Evolutionary conservation across 2,888 invertebrate species (phyloP).

Genomic region (Tinea pellionella): DNA sequence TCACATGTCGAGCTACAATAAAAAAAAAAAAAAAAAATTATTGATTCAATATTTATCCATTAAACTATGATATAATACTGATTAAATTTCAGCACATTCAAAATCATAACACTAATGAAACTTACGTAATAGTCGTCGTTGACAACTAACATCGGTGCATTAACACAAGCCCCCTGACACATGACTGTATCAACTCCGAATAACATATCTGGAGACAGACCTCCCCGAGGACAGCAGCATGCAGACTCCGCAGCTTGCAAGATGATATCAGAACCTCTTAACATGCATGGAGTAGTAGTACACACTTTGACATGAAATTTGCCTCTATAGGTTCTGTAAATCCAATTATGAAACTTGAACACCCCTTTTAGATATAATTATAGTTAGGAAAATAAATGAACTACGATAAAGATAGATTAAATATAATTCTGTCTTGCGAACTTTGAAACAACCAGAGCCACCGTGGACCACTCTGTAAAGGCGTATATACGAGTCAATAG

Average conservation of each 20-base stretch:
- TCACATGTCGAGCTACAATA: too few relatives aligned
- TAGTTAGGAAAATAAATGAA: too few relatives aligned
- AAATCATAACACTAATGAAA: not conserved
- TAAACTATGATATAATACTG: too few relatives aligned
- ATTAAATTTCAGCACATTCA: too few relatives aligned
- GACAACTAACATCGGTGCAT: constrained; percentile 47
- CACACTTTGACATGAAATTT: constrained; percentile 53
- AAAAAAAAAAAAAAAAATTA: too few relatives aligned
- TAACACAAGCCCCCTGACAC: constrained; percentile 53
- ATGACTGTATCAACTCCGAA: constrained; percentile 48
- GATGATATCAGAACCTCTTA: constrained; percentile 44
- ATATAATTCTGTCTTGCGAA: too few relatives aligned
- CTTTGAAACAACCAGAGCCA: too few relatives aligned
- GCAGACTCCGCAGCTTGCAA: constrained; percentile 38
- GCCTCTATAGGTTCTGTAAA: constrained; percentile 38
- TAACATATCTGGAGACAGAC: constrained; percentile 35
- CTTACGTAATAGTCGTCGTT: constrained; percentile 28
- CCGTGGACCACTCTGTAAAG: too few relatives aligned
- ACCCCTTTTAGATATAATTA: too few relatives aligned
- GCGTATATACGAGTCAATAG: too few relatives aligned
- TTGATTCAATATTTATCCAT: too few relatives aligned
- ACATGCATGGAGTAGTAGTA: constrained; percentile 50
- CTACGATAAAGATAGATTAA: too few relatives aligned
- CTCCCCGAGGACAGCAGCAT: constrained; percentile 32
- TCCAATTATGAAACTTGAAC: not conserved